Evolutionary conservation across 2,797 vertebrate genomes (phyloP), one percentile per base, ranked within the genome.

Genomic region (Enteromius afrohamiltoni): DNA sequence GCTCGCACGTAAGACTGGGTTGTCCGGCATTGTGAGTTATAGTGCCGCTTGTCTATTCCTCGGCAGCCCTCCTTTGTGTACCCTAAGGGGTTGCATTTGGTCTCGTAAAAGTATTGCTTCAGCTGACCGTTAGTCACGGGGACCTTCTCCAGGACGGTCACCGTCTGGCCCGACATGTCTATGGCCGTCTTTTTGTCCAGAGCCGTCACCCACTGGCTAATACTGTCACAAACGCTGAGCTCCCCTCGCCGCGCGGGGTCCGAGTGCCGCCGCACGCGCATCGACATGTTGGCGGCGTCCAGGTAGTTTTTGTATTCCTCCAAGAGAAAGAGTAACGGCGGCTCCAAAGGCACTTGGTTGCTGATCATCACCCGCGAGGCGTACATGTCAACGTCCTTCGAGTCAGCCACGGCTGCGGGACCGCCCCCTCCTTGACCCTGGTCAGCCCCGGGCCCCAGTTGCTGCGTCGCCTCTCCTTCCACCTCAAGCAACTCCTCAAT

Each of bases 41-140:
- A 99, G 90, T 99, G 97, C 95, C 97, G 96, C 94, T 99, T 99
- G 97, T 99, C 98, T 96, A 99, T 99, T 95, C 98, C 98, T 91
- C 98, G 94, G 95, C 98, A 99, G 92, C 97, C 98, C 90, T 99
- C 98, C 94, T 99, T 99, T 45, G 97, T 98, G 95, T 99, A 99
- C 88, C 98, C 98, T 92, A 98, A 97, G 83, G 97, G 96, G 95
- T 98, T 99, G 95, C 98, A 99, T 96, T 98, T 99, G 96, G 98
- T 99, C 97, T 99, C 98, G 73, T 99, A 99, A 98, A 99, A 99
- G 95, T 99, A 99, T 96, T 99, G 98, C 96, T 99, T 99, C 96
- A 99, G 96, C 94, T 98, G 98, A 95, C 98, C 97, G 89, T 98
- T 99, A 88, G 97, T 96, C 89, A 99, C 97, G 31, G 97, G 97